Evolutionary conservation across 2,888 invertebrate species (phyloP).

Genomic region (Phengaris arion): DNA sequence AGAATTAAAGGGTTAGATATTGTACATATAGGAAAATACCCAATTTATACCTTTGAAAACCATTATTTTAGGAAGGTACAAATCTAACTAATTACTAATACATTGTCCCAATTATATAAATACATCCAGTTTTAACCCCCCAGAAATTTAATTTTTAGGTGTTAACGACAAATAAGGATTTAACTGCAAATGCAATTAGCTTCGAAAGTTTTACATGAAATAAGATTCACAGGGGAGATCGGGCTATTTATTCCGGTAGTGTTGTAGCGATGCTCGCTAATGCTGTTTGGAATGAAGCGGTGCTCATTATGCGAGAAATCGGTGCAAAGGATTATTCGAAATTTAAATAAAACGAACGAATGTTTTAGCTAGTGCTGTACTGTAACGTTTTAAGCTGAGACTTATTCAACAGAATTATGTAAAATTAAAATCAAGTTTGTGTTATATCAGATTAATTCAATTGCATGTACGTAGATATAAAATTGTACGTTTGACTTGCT

Average conservation of each 20-base stretch:
- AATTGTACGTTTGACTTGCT: too few species aligned
- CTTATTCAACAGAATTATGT: neutral
- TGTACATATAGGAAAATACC: too few species aligned
- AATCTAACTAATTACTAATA: neutral
- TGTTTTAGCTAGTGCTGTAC: neutral
- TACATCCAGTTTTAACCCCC: neutral
- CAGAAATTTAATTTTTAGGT: neutral
- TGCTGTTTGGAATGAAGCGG: constrained; percentile 30
- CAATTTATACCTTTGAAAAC: too few species aligned
- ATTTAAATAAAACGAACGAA: constrained; percentile 24
- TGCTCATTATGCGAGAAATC: constrained; percentile 29
- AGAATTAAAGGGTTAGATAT: too few species aligned
- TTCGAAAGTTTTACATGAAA: constrained; percentile 24
- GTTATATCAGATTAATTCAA: neutral
- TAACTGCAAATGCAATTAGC: constrained; percentile 20
- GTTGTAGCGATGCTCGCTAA: constrained; percentile 23
- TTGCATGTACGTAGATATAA: too few species aligned
- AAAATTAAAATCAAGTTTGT: neutral
- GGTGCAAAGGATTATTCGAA: constrained; percentile 30
- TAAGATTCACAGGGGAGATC: constrained; percentile 24
- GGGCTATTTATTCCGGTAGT: constrained; percentile 27
- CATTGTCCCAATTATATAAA: neutral
- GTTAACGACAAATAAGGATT: constrained; percentile 3
- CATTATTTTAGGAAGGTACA: too few species aligned
- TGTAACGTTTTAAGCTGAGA: too few species aligned